Evolutionary conservation across 2,888 invertebrate species (phyloP).

Genomic region (Hypolimnas misippus): DNA sequence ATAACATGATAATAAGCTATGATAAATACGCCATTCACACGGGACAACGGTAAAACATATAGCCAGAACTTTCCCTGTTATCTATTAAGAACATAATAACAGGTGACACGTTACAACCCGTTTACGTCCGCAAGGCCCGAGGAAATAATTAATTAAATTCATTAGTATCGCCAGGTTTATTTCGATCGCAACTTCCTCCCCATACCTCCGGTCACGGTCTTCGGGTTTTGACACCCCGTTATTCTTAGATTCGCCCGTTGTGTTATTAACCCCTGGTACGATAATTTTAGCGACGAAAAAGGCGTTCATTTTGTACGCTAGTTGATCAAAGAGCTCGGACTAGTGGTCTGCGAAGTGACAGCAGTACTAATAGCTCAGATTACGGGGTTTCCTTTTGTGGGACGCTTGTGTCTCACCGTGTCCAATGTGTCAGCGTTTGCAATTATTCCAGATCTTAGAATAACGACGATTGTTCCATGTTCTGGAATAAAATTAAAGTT

Average conservation of each 20-base stretch:
- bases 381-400: conserved; percentile 49
- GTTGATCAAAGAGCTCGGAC: conserved; percentile 70
- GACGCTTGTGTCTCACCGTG: neutral
- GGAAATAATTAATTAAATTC: conserved; percentile 56
- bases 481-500: no score
- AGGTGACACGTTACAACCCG: conserved; percentile 35
- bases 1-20: neutral
- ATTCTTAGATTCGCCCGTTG: conserved; percentile 61
- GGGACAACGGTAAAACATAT: conserved; percentile 33
- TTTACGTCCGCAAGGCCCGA: conserved; percentile 39
- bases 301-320: conserved; percentile 66
- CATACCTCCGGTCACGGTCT: conserved; percentile 59
- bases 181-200: conserved; percentile 64
- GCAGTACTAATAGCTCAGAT: conserved; percentile 72
- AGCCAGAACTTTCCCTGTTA: conserved; percentile 37
- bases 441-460: conserved; percentile 2
- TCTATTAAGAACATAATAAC: conserved; percentile 40
- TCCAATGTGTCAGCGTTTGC: conserved; percentile 7
- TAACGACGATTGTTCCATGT: neutral
- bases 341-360: conserved; percentile 66
- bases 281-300: conserved; percentile 70
- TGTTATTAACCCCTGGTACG: conserved; percentile 70
- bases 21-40: conserved; percentile 6
- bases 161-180: conserved; percentile 58
- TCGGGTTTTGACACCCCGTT: conserved; percentile 62